phyloP scores from a whole-genome alignment of 2,113 vertebrate genomes.

The Lycocorax pyrrhopterus region DNA sequence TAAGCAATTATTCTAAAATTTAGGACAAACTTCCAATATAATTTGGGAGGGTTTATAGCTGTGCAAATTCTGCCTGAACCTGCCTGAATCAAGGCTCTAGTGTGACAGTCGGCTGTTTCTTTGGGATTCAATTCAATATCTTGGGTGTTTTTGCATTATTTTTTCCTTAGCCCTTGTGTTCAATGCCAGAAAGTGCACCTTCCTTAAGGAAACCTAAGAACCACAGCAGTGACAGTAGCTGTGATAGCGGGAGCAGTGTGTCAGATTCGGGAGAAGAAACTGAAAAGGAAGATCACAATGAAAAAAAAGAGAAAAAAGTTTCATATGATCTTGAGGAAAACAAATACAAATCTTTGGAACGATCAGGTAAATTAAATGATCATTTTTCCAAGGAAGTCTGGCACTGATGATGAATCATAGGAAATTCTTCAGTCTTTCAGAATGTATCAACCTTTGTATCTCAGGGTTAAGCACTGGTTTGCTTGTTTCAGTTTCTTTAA shows the following conservation, averaged over 20 bases:
- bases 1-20: not conserved
- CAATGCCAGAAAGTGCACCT: constrained; percentile 91
- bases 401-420: not conserved
- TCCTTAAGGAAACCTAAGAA: constrained; percentile 73
- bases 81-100: not conserved
- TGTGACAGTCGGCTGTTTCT: not conserved
- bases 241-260: constrained; percentile 75
- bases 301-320: constrained; percentile 83
- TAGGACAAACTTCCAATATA: not conserved
- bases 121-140: not conserved
- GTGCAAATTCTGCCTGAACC: not conserved
- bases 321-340: constrained; percentile 79
- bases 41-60: not conserved
- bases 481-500: not conserved
- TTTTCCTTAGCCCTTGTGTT: constrained; percentile 79
- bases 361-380: constrained; percentile 80
- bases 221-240: constrained; percentile 79
- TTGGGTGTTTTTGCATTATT: not conserved
- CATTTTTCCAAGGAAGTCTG: not conserved
- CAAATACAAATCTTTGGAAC: constrained; percentile 81
- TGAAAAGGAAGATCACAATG: constrained; percentile 70
- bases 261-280: constrained; percentile 78
- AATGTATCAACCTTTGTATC: not conserved
- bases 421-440: not conserved
- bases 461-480: not conserved